Evolutionary conservation across 2,888 invertebrate genomes (phyloP), one percentile per base, ranked within the genome.

Genomic region (Hedychridium roseum): DNA sequence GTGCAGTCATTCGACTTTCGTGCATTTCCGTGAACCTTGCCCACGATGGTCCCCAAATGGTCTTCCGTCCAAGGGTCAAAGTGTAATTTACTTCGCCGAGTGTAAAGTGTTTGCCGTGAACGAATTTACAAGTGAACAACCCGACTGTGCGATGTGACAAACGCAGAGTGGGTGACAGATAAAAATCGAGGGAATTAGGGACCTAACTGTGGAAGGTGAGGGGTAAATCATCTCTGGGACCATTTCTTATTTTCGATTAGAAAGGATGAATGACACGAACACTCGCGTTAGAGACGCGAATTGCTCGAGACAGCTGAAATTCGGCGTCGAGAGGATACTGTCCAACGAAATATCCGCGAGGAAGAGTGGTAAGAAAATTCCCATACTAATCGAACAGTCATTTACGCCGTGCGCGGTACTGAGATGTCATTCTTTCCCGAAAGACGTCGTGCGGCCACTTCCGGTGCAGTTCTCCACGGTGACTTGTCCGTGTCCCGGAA

Each of bases 251-350:
- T 6, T 23, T 9, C 9, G 23, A 23, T 23, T 6, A 23, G 23
- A 5, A 21, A 64, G 43, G 18, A 70, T 64, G 64, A 59, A 51
- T 21, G 57, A 57, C 35, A 27, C 41, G 14, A 46, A 47, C 35
- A 62, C 55, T 3, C 43, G 48, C 12, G 49, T 60, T 35, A 45
- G 43, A 16, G 48, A 55, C 11, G 40, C 50, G n/a, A 58, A 50
- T 21, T 54, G 43, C 40, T 62, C 68, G 18, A 70, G 60, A 36
- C 51, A 63, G 30, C 55, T 78, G 2, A 89, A 88, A 80, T 89
- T 89, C 70, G 88, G 89, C 66, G 86, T 89, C 54, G 89, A 89
- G 67, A 82, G 87, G 68, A 85, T 89, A 59, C 73, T 89, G 44
- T 85, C 86, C 9, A 82, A 79, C 45, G 83, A 83, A 17, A 66